A percentile compares a stretch with the other conserved stretches of the same genome.
Evolutionary conservation across 2,113 vertebrate species (phyloP).

Genomic region (Felis chaus): DNA sequence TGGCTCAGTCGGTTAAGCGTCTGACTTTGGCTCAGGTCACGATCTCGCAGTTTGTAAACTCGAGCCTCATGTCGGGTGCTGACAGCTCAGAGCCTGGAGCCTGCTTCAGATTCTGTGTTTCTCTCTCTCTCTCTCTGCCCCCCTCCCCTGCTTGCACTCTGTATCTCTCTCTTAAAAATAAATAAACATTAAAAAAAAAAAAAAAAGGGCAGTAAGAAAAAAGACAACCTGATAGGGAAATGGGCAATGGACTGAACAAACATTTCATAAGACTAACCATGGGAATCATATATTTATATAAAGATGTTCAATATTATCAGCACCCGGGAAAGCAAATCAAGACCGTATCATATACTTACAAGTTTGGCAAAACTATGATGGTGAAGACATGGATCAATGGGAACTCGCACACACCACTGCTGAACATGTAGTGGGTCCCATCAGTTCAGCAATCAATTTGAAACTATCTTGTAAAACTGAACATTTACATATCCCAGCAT

Average conservation of each 20-base stretch:
- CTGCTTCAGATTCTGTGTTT: too few relatives aligned
- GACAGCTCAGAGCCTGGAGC: too few relatives aligned
- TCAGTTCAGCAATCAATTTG: neutral
- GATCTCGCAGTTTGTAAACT: too few relatives aligned
- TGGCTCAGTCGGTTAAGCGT: too few relatives aligned
- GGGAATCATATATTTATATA: neutral
- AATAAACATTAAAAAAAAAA: too few relatives aligned
- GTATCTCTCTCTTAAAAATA: too few relatives aligned
- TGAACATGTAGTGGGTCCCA: neutral
- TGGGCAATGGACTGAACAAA: neutral
- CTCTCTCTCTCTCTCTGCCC: too few relatives aligned
- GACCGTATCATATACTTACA: neutral
- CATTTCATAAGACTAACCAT: neutral
- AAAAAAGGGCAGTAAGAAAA: neutral
- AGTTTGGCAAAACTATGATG: neutral
- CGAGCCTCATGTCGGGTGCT: too few relatives aligned
- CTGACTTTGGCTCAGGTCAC: too few relatives aligned
- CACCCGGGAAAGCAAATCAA: neutral
- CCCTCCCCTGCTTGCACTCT: too few relatives aligned
- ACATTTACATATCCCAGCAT: neutral
- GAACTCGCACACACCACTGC: neutral
- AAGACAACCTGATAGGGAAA: neutral
- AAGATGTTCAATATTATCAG: neutral
- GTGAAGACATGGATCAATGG: neutral
- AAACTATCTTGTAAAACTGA: neutral